These are phyloP conservation scores for Brotula barbata DNA, from an alignment of 2,797 vertebrate genomes.

Conservation along the genomic window DNA sequence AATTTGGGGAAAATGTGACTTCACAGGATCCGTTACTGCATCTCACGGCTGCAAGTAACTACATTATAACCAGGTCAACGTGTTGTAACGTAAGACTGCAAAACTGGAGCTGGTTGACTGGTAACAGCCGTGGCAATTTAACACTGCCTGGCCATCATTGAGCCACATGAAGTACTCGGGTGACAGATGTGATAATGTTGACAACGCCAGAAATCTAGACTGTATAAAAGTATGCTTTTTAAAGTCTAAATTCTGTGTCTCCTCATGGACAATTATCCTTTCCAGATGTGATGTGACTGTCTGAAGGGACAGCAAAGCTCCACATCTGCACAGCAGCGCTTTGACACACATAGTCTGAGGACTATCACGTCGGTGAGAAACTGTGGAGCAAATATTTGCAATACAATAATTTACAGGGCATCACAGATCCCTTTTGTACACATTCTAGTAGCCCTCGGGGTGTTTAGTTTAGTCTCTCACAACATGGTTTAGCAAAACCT, in stretches of 20 bases:
- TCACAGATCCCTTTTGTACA: neutral
- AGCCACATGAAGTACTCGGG: constrained; percentile 47
- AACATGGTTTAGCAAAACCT: constrained; percentile 20
- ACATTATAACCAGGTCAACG: constrained; percentile 27
- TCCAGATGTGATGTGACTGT: neutral
- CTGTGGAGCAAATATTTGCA: constrained; percentile 50
- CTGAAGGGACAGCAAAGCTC: constrained; percentile 16
- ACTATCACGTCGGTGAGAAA: constrained; percentile 56
- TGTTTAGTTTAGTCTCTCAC: constrained; percentile 18
- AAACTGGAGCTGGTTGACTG: constrained; percentile 41
- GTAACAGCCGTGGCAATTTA: constrained; percentile 64
- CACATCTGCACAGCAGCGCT: constrained; percentile 69
- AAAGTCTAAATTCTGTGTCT: neutral
- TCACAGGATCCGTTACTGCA: constrained; percentile 6
- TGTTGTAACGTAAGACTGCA: constrained; percentile 37
- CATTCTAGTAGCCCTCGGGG: neutral
- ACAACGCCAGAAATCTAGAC: constrained; percentile 10
- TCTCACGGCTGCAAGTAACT: constrained; percentile 21
- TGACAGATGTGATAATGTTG: constrained; percentile 64
- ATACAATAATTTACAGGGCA: neutral
- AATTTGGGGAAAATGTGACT: constrained; percentile 22
- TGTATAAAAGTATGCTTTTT: neutral
- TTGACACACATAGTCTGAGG: constrained; percentile 45
- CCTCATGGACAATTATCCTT: neutral
- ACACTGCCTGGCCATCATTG: constrained; percentile 65